Evolutionary conservation across 2,113 vertebrate species (phyloP).

Genomic region (Acanthochromis polyacanthus): DNA sequence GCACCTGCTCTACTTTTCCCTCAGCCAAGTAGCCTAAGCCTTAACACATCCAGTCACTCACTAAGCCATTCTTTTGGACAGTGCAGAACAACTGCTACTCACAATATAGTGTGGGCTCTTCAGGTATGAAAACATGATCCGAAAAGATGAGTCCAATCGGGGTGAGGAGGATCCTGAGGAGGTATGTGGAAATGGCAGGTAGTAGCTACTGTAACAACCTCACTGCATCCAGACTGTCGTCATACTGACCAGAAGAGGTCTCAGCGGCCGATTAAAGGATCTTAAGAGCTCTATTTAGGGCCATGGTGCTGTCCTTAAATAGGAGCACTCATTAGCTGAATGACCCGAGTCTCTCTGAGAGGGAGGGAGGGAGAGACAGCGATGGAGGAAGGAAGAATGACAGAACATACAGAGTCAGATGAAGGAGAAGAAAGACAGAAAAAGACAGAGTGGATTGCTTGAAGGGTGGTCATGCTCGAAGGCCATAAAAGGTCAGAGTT

Average conservation of each 20-base stretch:
- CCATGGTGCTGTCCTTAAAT: conserved; percentile 68
- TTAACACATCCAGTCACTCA: not conserved
- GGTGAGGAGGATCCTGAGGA: conserved; percentile 11
- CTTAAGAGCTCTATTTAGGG: conserved; percentile 80
- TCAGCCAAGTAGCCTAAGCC: conserved; percentile 63
- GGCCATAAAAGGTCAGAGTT: conserved; percentile 62
- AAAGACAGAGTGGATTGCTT: conserved; percentile 40
- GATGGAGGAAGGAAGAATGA: not conserved
- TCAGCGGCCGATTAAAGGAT: conserved; percentile 72
- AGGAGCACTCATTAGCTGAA: conserved; percentile 76
- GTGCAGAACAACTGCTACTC: conserved; percentile 45
- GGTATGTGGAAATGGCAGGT: not conserved
- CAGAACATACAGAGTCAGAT: conserved; percentile 36
- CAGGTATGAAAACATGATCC: conserved; percentile 80
- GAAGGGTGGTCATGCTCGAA: conserved; percentile 60
- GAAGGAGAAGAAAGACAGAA: conserved; percentile 41
- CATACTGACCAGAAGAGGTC: conserved; percentile 47
- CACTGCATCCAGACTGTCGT: conserved; percentile 21
- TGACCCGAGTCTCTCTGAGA: conserved; percentile 63
- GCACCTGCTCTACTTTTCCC: conserved; percentile 57
- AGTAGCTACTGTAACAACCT: conserved; percentile 14
- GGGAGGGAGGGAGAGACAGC: not conserved
- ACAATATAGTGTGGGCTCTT: conserved; percentile 77
- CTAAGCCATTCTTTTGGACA: not conserved
- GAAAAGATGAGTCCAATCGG: not conserved